A percentile compares a stretch with the other conserved stretches of the same genome.
phyloP scores from a whole-genome alignment of 2,888 invertebrate genomes.

The Tineola bisselliella region DNA sequence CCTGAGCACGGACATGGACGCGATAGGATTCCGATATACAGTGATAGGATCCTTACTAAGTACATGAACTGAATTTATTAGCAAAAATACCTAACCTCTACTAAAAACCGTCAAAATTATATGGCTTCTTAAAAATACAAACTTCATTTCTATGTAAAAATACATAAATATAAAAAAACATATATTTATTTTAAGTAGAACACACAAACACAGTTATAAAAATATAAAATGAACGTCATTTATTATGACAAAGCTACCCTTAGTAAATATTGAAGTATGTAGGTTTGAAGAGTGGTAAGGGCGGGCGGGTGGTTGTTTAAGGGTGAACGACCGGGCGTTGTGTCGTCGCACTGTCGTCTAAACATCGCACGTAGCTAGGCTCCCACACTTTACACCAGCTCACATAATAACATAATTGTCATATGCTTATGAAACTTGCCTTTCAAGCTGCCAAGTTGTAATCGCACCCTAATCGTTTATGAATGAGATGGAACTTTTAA shows the following conservation, averaged over 20 bases:
- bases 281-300: slow-evolving; percentile 20
- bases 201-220: too few relatives aligned
- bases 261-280: slow-evolving; percentile 18
- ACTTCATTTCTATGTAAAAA: too few relatives aligned
- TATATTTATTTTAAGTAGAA: too few relatives aligned
- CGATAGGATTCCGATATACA: slow-evolving; percentile 34
- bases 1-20: slow-evolving; percentile 30
- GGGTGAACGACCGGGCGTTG: slow-evolving; percentile 35
- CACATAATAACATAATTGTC: slow-evolving; percentile 7
- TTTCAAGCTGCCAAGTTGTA: neutral
- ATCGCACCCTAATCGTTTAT: slow-evolving; percentile 4
- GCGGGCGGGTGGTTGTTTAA: slow-evolving; percentile 20
- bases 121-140: too few relatives aligned
- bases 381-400: neutral
- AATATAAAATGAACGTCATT: too few relatives aligned
- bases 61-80: slow-evolving; percentile 45
- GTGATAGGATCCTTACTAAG: slow-evolving; percentile 28
- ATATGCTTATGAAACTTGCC: slow-evolving; percentile 1
- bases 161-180: too few relatives aligned
- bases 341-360: slow-evolving; percentile 21
- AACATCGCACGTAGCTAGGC: neutral
- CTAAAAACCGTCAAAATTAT: too few relatives aligned
- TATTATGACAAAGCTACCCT: neutral
- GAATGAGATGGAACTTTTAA: slow-evolving; percentile 1
- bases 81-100: too few relatives aligned